Conservation (phyloP, 2,113 vertebrate genomes). For the Lontra canadensis region DNA sequence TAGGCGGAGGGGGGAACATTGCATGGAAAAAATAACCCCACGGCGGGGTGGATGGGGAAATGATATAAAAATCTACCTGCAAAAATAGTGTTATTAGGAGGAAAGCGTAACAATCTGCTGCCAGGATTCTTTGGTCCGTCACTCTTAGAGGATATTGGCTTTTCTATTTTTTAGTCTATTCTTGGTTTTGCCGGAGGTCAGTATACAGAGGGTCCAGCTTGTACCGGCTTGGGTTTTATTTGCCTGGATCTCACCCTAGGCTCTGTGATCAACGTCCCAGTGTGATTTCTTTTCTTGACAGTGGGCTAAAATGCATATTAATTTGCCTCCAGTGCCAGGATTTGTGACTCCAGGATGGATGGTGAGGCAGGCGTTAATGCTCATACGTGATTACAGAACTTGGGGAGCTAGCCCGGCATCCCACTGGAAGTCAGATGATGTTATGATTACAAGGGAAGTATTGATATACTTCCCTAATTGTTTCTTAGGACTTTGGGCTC, state of each 20-base stretch:
- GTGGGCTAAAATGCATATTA: slow-evolving; percentile 48
- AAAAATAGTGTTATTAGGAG: slow-evolving; percentile 18
- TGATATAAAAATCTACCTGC: slow-evolving; percentile 17
- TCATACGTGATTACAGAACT: background rate
- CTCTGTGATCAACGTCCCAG: slow-evolving; percentile 53
- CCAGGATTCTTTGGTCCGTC: background rate
- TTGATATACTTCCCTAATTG: slow-evolving; percentile 61
- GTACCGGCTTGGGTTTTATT: background rate
- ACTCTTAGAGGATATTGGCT: background rate
- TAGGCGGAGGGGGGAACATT: background rate
- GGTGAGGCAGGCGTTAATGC: slow-evolving; percentile 14
- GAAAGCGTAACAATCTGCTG: background rate
- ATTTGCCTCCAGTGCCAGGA: slow-evolving; percentile 56
- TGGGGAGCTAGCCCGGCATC: background rate
- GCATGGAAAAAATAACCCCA: slow-evolving; percentile 45
- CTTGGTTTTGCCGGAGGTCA: slow-evolving; percentile 39
- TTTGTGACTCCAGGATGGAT: slow-evolving; percentile 35
- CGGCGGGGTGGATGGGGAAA: background rate
- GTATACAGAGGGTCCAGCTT: background rate
- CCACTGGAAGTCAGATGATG: slow-evolving; percentile 62
- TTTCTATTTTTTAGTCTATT: background rate
- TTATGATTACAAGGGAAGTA: slow-evolving; percentile 43
- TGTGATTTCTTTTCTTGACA: slow-evolving; percentile 68
- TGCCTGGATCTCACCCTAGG: background rate
- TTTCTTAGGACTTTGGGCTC: slow-evolving; percentile 70